phyloP scores from a whole-genome alignment of 2,113 vertebrate genomes.

The Pipa parva region DNA sequence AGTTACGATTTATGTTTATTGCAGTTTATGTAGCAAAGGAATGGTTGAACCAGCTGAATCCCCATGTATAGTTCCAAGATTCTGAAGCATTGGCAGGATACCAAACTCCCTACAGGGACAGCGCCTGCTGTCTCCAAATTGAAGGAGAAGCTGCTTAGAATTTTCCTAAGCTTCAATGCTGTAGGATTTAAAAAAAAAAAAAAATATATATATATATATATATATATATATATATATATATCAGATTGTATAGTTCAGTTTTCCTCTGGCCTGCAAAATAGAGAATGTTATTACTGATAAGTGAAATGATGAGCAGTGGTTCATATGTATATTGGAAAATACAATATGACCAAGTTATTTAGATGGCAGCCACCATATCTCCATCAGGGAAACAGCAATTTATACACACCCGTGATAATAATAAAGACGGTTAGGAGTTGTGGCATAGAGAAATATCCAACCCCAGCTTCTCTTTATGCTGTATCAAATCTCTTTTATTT shows the following conservation, averaged over 20 bases:
- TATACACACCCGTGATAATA: no score
- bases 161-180: slow-evolving; percentile 9
- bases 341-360: no score
- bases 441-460: no score
- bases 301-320: no score
- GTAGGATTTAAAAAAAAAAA: background rate
- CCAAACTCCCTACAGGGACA: slow-evolving; percentile 37
- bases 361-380: no score
- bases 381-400: no score
- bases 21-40: slow-evolving; percentile 34
- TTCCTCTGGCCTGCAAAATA: background rate
- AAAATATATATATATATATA: no score
- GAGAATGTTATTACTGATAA: slow-evolving; percentile 2
- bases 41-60: slow-evolving; percentile 41
- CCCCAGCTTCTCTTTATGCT: no score
- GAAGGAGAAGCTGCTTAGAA: slow-evolving; percentile 28
- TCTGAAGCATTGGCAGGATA: slow-evolving; percentile 31
- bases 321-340: no score
- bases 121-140: slow-evolving; percentile 35
- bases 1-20: slow-evolving; percentile 43
- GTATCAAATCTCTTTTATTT: no score
- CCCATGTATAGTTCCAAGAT: slow-evolving; percentile 39
- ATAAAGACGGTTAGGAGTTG: no score
- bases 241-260: slow-evolving; percentile 11
- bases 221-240: no score